Percentiles rank a stretch among this genome's conserved stretches.
Conservation (phyloP, 2,797 vertebrate genomes). For the Kryptopterus vitreolus region DNA sequence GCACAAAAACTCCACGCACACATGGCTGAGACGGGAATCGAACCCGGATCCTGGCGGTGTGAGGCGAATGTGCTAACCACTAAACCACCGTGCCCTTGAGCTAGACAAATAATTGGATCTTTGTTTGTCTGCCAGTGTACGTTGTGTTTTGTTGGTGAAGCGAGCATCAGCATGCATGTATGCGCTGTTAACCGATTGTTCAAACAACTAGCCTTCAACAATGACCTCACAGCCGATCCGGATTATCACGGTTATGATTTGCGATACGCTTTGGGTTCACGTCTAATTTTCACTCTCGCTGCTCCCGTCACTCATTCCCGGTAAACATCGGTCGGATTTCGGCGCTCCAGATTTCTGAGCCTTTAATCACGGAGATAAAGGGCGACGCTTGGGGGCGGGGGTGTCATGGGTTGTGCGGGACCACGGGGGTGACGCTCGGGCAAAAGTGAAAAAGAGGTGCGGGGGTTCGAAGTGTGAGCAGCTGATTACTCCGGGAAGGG, state of each 20-base stretch:
- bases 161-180: background rate
- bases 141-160: background rate
- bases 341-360: background rate
- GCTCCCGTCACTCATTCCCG: background rate
- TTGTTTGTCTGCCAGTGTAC: too few species aligned
- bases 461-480: background rate
- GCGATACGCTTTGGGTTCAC: background rate
- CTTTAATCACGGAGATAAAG: slow-evolving; percentile 11
- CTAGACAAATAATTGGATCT: background rate
- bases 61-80: too few species aligned
- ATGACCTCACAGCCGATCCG: background rate
- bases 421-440: background rate
- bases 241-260: background rate
- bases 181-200: background rate
- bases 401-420: too few species aligned
- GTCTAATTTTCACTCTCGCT: background rate
- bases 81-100: too few species aligned
- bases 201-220: background rate
- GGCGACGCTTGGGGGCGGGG: too few species aligned
- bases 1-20: too few species aligned
- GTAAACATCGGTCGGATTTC: background rate
- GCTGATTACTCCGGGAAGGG: slow-evolving; percentile 3
- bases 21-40: too few species aligned
- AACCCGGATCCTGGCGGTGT: too few species aligned
- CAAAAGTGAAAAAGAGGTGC: too few species aligned